Percentiles rank a stretch among this genome's conserved stretches.
Conservation (phyloP, 2,113 vertebrate species). For the Corythornis madagascariensis region DNA sequence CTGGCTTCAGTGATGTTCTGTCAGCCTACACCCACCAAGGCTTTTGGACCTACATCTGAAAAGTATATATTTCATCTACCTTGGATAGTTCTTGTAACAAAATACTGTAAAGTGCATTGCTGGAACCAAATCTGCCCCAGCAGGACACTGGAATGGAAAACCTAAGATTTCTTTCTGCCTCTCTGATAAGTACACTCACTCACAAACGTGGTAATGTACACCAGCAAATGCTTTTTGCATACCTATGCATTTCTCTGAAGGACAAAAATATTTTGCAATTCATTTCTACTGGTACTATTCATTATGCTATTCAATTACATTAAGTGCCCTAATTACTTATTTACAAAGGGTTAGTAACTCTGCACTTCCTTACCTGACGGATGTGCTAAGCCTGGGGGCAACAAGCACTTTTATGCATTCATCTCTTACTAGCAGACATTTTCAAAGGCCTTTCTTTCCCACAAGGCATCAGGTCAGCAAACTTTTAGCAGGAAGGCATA, state of each 20-base stretch:
- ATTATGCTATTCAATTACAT: constrained; percentile 61
- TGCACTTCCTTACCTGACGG: neutral
- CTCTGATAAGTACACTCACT: neutral
- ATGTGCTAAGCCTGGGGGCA: neutral
- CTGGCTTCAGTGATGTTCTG: neutral
- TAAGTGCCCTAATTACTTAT: constrained; percentile 65
- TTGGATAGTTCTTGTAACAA: constrained; percentile 40
- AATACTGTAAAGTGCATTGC: constrained; percentile 47
- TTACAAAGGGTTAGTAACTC: constrained; percentile 55
- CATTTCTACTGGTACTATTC: constrained; percentile 45
- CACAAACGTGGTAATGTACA: neutral
- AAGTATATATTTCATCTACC: constrained; percentile 46
- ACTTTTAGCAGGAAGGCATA: neutral
- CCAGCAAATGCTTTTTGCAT: neutral
- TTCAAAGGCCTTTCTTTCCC: neutral
- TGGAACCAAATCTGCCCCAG: constrained; percentile 30
- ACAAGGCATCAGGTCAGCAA: neutral
- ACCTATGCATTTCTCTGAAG: constrained; percentile 35
- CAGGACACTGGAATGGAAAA: neutral
- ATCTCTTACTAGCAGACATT: neutral
- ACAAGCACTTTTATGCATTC: neutral
- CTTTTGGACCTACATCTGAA: neutral
- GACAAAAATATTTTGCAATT: constrained; percentile 14
- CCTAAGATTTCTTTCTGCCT: constrained; percentile 20
- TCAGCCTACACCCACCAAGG: neutral